These are phyloP conservation scores for Papilio machaon DNA, from an alignment of 1,140 invertebrate species.

Conservation along the genomic window DNA sequence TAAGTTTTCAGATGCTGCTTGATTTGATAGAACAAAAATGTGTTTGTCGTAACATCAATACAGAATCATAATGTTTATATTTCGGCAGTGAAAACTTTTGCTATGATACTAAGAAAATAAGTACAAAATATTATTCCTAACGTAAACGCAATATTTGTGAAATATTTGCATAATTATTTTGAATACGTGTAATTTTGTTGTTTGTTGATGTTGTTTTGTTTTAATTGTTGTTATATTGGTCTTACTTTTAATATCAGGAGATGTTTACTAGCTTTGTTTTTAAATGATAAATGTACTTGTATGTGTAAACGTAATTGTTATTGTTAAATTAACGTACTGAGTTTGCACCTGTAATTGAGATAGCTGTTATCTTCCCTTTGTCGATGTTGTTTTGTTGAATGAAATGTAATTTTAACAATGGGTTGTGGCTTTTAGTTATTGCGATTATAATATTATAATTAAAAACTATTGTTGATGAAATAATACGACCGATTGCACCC, in stretches of 20 bases:
- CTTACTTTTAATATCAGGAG: background rate
- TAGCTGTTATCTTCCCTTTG: background rate
- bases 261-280: slow-evolving; percentile 1
- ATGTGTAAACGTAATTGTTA: background rate
- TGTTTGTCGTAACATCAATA: background rate
- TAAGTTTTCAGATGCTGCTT: background rate
- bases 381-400: background rate
- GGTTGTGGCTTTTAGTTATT: background rate
- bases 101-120: too few species aligned
- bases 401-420: slow-evolving; percentile 20
- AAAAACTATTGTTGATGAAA: too few species aligned
- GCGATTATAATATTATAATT: background rate
- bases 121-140: too few species aligned
- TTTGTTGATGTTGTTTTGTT: background rate
- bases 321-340: background rate
- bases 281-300: slow-evolving; percentile 4
- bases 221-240: background rate
- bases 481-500: too few species aligned
- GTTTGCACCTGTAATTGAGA: slow-evolving; percentile 13
- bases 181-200: background rate
- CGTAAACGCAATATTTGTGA: background rate
- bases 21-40: background rate
- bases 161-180: background rate
- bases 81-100: too few species aligned
- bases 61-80: too few species aligned